Base-by-base conservation (phyloP, 2,888 invertebrate genomes). In the Drosophila paranaensis region DNA sequence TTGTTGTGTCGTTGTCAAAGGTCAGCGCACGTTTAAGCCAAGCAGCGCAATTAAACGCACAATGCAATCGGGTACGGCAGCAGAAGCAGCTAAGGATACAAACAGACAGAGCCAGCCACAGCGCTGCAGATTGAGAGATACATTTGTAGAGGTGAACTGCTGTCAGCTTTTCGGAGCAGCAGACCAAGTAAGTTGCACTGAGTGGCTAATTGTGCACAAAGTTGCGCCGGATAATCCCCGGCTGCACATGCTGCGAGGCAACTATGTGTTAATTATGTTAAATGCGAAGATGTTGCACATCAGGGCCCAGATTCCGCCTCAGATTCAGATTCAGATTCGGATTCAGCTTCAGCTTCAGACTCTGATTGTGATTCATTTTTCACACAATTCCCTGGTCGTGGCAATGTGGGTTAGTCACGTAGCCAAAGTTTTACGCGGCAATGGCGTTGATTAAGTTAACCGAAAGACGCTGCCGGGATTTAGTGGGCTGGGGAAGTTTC, bases 21-120 rank as follows among this genome's bases (percentile, higher is more conserved):
- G 86, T 87, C 86, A 87, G 86, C 88, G 86, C 86, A 80, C 86
- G 86, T 85, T 86, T 83, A 86, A 86, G 86, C 88, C 88, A 86
- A 85, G 83, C 79, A 86, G 77, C 70, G 86, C 83, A 88, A 86
- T 86, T 86, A 86, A 81, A 85, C 86, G 75, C 86, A 86, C 82
- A 84, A 84, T 87, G 82, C 80, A 87, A 61, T 74, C 68, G 71
- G 70, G 30, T 51, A 61, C 53, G 37, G 27, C 27, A 27, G 60
- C 53, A 27, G 63, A 58, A 35, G 33, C 37, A 55, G 35, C 48
- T 43, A 46, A 39, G 72, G 70, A 68, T 51, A 58, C 68, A 64
- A 30, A 48, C 27, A 51, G 46, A 57, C 46, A 75, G 57, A 35
- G 25, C 13, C 37, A 61, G 51, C 11, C 33, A 40, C 33, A 61